Conservation (phyloP, 2,888 invertebrate genomes). For the Euphydryas editha region DNA sequence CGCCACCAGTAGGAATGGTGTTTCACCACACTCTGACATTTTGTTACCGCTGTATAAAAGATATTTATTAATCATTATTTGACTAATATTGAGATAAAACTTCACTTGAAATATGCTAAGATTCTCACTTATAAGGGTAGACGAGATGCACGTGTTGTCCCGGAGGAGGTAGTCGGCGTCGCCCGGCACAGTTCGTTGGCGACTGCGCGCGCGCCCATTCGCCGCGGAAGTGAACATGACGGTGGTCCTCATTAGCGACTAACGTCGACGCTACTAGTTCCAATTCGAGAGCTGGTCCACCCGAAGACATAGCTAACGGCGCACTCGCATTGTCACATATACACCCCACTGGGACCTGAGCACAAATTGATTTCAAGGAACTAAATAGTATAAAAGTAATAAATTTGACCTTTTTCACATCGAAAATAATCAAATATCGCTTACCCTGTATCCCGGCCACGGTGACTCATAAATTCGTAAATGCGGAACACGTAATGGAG, state of each 20-base stretch:
- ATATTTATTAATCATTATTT: neutral
- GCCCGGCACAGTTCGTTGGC: conserved; percentile 44
- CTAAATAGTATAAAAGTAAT: no score
- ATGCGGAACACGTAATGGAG: conserved; percentile 76
- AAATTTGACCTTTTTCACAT: neutral
- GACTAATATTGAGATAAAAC: neutral
- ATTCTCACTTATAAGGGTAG: conserved; percentile 64
- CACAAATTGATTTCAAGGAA: neutral
- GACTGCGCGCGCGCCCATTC: conserved; percentile 63
- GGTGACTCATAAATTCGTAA: conserved; percentile 87
- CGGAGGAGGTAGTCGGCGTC: conserved; percentile 56
- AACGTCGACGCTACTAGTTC: conserved; percentile 89
- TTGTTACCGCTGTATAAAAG: conserved; percentile 48
- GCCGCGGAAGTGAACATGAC: conserved; percentile 91
- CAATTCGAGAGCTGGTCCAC: conserved; percentile 86
- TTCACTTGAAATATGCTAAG: neutral
- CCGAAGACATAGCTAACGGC: conserved; percentile 56
- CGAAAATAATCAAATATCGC: conserved; percentile 28
- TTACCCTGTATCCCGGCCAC: conserved; percentile 86
- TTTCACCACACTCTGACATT: conserved; percentile 86
- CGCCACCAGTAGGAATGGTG: conserved; percentile 92
- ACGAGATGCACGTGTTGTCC: conserved; percentile 64
- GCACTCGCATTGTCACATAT: conserved; percentile 88
- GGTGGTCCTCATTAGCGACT: conserved; percentile 91
- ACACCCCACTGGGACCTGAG: conserved; percentile 87